Percentiles rank a stretch among this genome's conserved stretches.
Conservation (phyloP, 2,797 vertebrate genomes). For the Hyperoplus lanceolatus region DNA sequence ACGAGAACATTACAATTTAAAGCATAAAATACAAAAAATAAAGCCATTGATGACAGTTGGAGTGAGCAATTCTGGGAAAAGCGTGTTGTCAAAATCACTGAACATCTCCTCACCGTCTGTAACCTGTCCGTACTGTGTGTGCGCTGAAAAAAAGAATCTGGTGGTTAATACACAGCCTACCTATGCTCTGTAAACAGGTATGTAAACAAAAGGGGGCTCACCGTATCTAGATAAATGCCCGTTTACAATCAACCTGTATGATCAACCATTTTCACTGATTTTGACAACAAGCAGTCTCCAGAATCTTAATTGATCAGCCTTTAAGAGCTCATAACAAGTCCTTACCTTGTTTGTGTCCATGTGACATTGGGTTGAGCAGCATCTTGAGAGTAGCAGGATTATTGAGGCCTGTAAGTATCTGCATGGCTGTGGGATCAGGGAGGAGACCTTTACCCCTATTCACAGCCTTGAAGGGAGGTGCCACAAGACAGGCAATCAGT, state of each 20-base stretch:
- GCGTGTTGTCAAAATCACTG: no score
- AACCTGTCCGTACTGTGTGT: no score
- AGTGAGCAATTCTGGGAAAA: no score
- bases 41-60: neutral
- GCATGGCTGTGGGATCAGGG: constrained; percentile 92
- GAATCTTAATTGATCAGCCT: neutral
- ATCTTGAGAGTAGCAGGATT: constrained; percentile 93
- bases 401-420: constrained; percentile 91
- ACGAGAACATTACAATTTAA: constrained; percentile 17
- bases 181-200: no score
- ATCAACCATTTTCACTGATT: no score
- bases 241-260: no score
- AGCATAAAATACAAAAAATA: neutral
- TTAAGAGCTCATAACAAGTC: no score
- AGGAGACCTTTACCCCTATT: constrained; percentile 95
- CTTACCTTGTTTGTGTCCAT: constrained; percentile 91
- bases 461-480: constrained; percentile 83
- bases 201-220: no score
- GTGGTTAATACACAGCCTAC: neutral
- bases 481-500: neutral
- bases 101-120: no score
- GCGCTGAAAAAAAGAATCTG: neutral
- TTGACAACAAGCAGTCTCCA: neutral
- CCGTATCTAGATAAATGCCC: no score
- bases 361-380: constrained; percentile 91